Evolutionary conservation across 2,888 invertebrate genomes (phyloP).

Genomic region (Aromia moschata): DNA sequence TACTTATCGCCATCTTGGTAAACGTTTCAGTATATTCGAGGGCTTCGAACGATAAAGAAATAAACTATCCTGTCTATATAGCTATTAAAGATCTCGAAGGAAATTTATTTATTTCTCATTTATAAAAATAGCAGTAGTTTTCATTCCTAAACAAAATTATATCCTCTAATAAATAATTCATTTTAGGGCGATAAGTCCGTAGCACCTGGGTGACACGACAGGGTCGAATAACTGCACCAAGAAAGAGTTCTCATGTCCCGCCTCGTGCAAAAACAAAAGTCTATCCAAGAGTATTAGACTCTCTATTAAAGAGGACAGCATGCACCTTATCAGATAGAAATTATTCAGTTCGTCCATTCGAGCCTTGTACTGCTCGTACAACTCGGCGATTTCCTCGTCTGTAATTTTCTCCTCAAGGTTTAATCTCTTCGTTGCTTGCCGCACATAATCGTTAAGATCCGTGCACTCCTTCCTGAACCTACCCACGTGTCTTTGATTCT

Average conservation of each 20-base stretch:
- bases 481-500: constrained; percentile 67
- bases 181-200: constrained; percentile 71
- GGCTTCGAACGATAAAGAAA: too few species aligned
- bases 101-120: too few species aligned
- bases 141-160: too few species aligned
- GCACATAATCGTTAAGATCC: constrained; percentile 76
- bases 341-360: constrained; percentile 71
- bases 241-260: constrained; percentile 67
- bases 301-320: constrained; percentile 83
- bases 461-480: constrained; percentile 63
- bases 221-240: constrained; percentile 86
- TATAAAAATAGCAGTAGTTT: too few species aligned
- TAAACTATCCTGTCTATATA: too few species aligned
- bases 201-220: constrained; percentile 83
- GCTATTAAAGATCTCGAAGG: too few species aligned
- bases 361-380: constrained; percentile 59
- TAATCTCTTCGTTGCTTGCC: constrained; percentile 72
- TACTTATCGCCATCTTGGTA: too few species aligned
- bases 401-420: constrained; percentile 65
- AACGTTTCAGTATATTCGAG: too few species aligned
- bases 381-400: constrained; percentile 60
- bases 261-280: constrained; percentile 77
- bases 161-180: too few species aligned
- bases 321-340: constrained; percentile 81
- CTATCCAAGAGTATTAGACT: constrained; percentile 84